Evolutionary conservation across 2,888 invertebrate genomes (phyloP).

Genomic region (Drosophila longiperda): DNA sequence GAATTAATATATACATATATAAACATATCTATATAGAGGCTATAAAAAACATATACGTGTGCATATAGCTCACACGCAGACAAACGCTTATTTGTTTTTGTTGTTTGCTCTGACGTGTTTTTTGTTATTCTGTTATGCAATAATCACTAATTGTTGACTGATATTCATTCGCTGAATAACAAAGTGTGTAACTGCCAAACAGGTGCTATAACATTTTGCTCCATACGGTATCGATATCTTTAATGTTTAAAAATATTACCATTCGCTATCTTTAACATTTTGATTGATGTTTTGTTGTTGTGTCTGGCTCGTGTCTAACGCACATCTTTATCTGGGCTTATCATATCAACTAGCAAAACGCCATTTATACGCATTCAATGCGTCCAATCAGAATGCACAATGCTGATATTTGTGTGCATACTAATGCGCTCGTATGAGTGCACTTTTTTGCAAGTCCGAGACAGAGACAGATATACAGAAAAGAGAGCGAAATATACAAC

Average conservation of each 20-base stretch:
- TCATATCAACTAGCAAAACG: conserved; percentile 47
- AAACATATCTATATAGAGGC: conserved; percentile 43
- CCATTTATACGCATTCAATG: conserved; percentile 65
- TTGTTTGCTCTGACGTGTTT: conserved; percentile 32
- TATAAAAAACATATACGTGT: conserved; percentile 53
- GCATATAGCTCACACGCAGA: conserved; percentile 23
- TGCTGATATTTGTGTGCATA: conserved; percentile 11
- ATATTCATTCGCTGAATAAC: conserved; percentile 36
- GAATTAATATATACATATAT: conserved; percentile 31
- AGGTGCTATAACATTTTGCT: conserved; percentile 41
- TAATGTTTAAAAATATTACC: not conserved
- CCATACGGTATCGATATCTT: not conserved
- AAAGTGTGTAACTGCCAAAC: conserved; percentile 21
- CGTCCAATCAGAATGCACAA: conserved; percentile 63
- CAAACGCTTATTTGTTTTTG: conserved; percentile 45
- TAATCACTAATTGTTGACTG: conserved; percentile 38
- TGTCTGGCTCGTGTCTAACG: conserved; percentile 43
- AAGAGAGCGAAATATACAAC: conserved; percentile 1
- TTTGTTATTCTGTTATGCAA: conserved; percentile 62
- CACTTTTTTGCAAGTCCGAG: conserved; percentile 18
- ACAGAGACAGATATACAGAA: not conserved
- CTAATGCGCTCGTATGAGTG: conserved; percentile 24
- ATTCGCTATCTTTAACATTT: conserved; percentile 28
- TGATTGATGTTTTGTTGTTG: not conserved
- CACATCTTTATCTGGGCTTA: conserved; percentile 16